Evolutionary conservation across 2,113 vertebrate genomes (phyloP).

Genomic region (Salvelinus sp.): DNA sequence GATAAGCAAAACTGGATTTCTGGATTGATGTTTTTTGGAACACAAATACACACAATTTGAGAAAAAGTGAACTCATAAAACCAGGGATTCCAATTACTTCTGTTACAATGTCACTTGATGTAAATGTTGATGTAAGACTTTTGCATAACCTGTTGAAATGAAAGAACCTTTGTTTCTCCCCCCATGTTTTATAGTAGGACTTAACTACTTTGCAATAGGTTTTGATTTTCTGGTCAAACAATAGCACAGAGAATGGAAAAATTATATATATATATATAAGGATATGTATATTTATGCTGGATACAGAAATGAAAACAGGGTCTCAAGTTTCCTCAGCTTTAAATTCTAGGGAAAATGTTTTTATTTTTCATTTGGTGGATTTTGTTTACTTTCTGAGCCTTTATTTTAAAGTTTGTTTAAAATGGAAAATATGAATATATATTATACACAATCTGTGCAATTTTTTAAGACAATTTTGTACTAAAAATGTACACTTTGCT

Average conservation of each 20-base stretch:
- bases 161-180: conserved; percentile 73
- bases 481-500: conserved; percentile 94
- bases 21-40: conserved; percentile 57
- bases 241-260: conserved; percentile 96
- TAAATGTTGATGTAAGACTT: conserved; percentile 52
- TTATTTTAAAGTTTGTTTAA: conserved; percentile 97
- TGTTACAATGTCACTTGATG: conserved; percentile 82
- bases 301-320: conserved; percentile 86
- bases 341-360: conserved; percentile 87
- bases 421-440: conserved; percentile 93
- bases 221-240: conserved; percentile 92
- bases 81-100: conserved; percentile 72
- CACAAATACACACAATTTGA: conserved; percentile 61
- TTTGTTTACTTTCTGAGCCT: conserved; percentile 95
- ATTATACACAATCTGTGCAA: conserved; percentile 92
- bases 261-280: conserved; percentile 81
- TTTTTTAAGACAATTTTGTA: conserved; percentile 99
- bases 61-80: conserved; percentile 58
- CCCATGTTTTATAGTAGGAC: conserved; percentile 86
- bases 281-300: conserved; percentile 75
- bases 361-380: conserved; percentile 79
- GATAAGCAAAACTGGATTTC: conserved; percentile 69
- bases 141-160: conserved; percentile 63
- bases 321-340: conserved; percentile 96
- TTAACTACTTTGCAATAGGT: conserved; percentile 91